Evolutionary conservation across 2,113 vertebrate genomes (phyloP).

Genomic region (Sinocyclocheilus rhinocerous): DNA sequence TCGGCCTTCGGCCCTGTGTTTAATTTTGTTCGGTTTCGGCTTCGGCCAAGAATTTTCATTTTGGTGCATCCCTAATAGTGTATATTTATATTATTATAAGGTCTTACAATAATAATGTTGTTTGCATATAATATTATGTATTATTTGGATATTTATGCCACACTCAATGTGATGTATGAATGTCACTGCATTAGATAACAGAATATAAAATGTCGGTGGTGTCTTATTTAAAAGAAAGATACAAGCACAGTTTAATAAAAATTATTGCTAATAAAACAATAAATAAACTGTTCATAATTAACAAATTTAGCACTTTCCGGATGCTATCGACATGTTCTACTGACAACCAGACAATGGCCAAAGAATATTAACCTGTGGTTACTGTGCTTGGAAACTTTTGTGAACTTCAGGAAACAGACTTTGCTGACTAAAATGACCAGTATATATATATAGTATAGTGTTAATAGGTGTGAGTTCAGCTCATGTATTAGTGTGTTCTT

Average conservation of each 20-base stretch:
- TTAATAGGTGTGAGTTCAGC: neutral
- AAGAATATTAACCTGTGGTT: neutral
- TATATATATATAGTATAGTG: neutral
- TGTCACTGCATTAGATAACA: neutral
- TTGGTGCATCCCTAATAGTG: neutral
- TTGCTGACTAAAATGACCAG: neutral
- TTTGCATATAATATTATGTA: neutral
- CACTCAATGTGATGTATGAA: neutral
- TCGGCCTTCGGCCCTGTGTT: too few species aligned
- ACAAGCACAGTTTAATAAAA: too few species aligned
- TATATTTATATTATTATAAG: neutral
- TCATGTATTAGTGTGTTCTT: conserved; percentile 27
- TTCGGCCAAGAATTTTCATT: too few species aligned
- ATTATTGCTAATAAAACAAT: neutral
- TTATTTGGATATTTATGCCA: neutral
- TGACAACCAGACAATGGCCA: neutral
- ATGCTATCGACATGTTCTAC: neutral
- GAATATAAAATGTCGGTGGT: neutral
- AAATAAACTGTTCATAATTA: neutral
- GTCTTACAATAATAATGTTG: neutral
- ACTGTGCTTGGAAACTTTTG: neutral
- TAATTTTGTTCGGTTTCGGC: too few species aligned
- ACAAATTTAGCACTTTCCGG: neutral
- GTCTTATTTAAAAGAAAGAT: too few species aligned
- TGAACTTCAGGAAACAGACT: neutral